These are phyloP conservation scores for Ormyrus labotus DNA, from an alignment of 2,888 invertebrate genomes.

Conservation along the genomic window DNA sequence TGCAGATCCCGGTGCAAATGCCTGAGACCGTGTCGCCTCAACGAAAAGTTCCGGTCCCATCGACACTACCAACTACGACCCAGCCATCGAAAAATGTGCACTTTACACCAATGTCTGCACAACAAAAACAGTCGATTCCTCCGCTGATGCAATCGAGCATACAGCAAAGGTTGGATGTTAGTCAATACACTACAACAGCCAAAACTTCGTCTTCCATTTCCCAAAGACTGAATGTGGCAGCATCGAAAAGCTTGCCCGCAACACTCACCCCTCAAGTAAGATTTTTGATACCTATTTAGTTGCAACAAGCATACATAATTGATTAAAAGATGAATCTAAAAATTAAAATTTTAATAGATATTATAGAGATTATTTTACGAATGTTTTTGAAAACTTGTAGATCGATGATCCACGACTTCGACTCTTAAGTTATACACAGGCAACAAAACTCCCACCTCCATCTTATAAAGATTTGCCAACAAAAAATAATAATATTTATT, in stretches of 20 bases:
- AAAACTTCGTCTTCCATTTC: neutral
- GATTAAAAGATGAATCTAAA: neutral
- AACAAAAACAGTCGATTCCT: neutral
- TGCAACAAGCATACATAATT: neutral
- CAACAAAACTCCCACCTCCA: conserved; percentile 57
- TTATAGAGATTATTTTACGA: neutral
- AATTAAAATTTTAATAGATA: neutral
- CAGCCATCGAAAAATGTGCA: neutral
- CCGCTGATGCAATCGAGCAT: neutral
- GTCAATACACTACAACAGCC: neutral
- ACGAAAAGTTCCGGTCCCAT: too few species aligned
- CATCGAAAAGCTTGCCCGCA: neutral
- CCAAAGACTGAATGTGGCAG: conserved; percentile 22
- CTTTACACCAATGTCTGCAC: neutral
- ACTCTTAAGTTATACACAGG: conserved; percentile 46
- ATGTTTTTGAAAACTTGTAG: neutral
- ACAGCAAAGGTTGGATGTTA: too few species aligned
- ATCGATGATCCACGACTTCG: conserved; percentile 56
- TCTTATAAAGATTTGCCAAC: conserved; percentile 58
- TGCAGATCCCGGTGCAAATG: too few species aligned
- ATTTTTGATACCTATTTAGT: too few species aligned
- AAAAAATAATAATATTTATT: conserved; percentile 58
- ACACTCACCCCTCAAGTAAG: neutral
- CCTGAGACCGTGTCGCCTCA: too few species aligned
- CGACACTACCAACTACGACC: neutral